Conservation (phyloP, 2,113 vertebrate genomes). For the Cephalopholis sonnerati region DNA sequence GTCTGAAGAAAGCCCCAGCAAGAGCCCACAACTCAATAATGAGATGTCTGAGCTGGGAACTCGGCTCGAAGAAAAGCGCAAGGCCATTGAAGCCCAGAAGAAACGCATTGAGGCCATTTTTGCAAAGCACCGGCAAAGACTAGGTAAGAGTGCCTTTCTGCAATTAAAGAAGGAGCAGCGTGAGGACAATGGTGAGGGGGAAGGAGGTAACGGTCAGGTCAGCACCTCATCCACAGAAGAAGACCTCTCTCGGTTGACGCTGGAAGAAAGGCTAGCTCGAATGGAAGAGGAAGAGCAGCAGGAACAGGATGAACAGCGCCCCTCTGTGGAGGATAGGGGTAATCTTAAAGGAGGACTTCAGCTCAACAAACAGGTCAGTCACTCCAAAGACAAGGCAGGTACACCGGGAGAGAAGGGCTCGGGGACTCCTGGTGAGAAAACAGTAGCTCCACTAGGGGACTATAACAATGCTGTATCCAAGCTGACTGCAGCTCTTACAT, state of each 20-base stretch:
- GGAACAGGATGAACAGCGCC: constrained; percentile 62
- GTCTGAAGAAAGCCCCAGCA: constrained; percentile 85
- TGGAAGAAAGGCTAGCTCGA: constrained; percentile 82
- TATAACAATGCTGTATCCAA: constrained; percentile 93
- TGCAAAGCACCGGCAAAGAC: constrained; percentile 91
- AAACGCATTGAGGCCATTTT: constrained; percentile 96
- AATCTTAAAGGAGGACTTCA: constrained; percentile 36
- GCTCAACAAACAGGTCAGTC: constrained; percentile 74
- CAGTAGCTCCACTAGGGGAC: constrained; percentile 86
- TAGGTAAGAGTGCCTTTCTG: constrained; percentile 92
- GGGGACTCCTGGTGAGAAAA: constrained; percentile 68
- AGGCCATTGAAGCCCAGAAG: constrained; percentile 95
- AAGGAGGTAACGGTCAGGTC: constrained; percentile 52
- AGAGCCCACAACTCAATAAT: constrained; percentile 86
- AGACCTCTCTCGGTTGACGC: constrained; percentile 71
- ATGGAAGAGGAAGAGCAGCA: constrained; percentile 81
- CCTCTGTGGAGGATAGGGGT: constrained; percentile 42
- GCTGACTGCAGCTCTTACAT: constrained; percentile 90
- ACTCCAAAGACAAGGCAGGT: constrained; percentile 81
- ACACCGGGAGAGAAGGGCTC: constrained; percentile 70
- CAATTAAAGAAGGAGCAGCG: constrained; percentile 87
- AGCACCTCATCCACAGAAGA: constrained; percentile 74
- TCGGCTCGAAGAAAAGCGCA: constrained; percentile 91
- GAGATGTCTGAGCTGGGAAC: constrained; percentile 91
- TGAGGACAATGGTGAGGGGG: constrained; percentile 66